phyloP scores from a whole-genome alignment of 2,797 vertebrate genomes.

The Tarsius wallacei region DNA sequence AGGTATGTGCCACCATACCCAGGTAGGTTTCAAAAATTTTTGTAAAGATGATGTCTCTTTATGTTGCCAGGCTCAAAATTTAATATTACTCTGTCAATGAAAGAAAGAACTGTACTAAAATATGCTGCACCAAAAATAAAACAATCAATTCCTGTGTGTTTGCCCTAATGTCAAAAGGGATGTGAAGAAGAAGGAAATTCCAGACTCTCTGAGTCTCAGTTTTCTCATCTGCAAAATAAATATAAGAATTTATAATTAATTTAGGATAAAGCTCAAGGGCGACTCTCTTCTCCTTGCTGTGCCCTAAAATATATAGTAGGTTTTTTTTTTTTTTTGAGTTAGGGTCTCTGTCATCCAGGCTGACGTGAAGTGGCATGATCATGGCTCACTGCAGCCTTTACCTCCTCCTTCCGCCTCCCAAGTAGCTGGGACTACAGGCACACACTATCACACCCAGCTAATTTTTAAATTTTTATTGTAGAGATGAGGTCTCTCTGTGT shows the following conservation, averaged over 20 bases:
- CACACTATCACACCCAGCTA: too few relatives aligned
- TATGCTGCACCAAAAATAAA: neutral
- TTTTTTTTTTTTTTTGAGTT: too few relatives aligned
- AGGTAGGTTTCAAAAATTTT: too few relatives aligned
- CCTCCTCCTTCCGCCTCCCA: too few relatives aligned
- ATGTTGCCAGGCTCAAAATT: neutral
- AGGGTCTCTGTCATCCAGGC: too few relatives aligned
- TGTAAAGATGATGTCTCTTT: too few relatives aligned
- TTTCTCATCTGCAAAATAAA: neutral
- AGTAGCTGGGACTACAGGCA: too few relatives aligned
- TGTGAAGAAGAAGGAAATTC: neutral
- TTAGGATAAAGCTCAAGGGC: neutral
- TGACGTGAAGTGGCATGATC: too few relatives aligned
- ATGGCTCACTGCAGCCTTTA: too few relatives aligned
- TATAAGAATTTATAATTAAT: neutral
- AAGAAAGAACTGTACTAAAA: neutral
- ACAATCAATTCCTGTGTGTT: neutral
- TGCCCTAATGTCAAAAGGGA: neutral
- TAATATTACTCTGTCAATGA: neutral
- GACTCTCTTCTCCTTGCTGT: neutral
- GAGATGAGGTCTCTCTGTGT: too few relatives aligned
- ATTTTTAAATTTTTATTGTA: too few relatives aligned
- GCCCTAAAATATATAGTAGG: neutral
- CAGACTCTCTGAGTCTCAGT: neutral
- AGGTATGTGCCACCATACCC: too few relatives aligned